phyloP scores from a whole-genome alignment of 53 echinoderm and acorn worm genomes.

The Arbacia lixula region DNA sequence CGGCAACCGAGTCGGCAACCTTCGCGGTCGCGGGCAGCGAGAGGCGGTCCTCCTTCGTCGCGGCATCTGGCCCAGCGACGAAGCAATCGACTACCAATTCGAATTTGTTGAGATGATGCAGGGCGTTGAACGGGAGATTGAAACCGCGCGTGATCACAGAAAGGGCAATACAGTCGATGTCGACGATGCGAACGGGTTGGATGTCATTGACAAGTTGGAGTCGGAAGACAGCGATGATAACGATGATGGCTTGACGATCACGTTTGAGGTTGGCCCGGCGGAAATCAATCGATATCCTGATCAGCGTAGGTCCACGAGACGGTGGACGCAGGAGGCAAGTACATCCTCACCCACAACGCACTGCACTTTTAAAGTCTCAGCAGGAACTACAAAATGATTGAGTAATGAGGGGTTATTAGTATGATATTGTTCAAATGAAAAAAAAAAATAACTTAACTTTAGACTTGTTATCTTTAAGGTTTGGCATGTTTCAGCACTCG shows the following conservation, averaged over 20 bases:
- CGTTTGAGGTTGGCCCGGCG: slow-evolving; percentile 21
- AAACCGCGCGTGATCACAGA: neutral
- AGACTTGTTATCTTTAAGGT: too few species aligned
- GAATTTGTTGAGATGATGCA: slow-evolving; percentile 45
- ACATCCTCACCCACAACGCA: too few species aligned
- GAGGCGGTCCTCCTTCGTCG: neutral
- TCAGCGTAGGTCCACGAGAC: too few species aligned
- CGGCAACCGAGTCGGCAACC: neutral
- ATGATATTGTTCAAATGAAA: too few species aligned
- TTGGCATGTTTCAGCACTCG: too few species aligned
- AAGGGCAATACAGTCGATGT: neutral
- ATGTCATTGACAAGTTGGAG: neutral
- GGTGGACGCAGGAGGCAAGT: too few species aligned
- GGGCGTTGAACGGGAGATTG: neutral
- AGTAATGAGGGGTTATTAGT: too few species aligned
- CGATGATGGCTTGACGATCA: slow-evolving; percentile 20
- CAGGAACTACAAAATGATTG: too few species aligned
- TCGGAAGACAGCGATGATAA: neutral
- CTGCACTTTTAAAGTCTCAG: too few species aligned
- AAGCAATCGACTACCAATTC: slow-evolving; percentile 37
- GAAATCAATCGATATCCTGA: slow-evolving; percentile 39
- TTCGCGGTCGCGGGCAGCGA: neutral
- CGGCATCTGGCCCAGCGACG: slow-evolving; percentile 39
- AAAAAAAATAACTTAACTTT: too few species aligned
- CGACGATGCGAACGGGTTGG: too few species aligned